Percentiles rank a stretch among this genome's conserved stretches.
phyloP scores from a whole-genome alignment of 2,888 invertebrate genomes.

The Coelogynopora nodosa region DNA sequence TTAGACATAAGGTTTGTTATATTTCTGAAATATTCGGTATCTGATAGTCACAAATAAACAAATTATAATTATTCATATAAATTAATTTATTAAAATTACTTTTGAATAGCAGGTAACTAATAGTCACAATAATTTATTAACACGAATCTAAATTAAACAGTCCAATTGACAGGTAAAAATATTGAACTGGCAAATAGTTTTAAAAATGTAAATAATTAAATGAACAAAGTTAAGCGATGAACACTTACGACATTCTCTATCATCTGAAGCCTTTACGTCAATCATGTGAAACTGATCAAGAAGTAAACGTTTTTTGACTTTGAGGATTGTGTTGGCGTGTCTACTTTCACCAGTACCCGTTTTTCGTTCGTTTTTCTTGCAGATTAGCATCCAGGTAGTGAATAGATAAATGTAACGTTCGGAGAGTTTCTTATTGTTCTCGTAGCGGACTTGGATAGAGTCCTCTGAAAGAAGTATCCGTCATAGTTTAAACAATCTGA shows the following conservation, averaged over 20 bases:
- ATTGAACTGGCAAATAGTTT: no score
- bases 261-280: slow-evolving; percentile 5
- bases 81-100: no score
- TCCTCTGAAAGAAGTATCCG: not conserved
- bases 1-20: no score
- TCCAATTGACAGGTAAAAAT: no score
- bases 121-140: no score
- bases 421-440: slow-evolving; percentile 21
- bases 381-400: not conserved
- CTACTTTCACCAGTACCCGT: not conserved
- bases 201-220: not conserved
- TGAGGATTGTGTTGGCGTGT: not conserved
- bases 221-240: not conserved
- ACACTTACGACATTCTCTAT: not conserved
- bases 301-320: slow-evolving; percentile 7
- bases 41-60: no score
- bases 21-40: no score
- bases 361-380: slow-evolving; percentile 37
- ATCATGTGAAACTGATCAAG: slow-evolving; percentile 39
- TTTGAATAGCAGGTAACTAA: no score
- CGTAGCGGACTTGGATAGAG: not conserved
- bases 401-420: slow-evolving; percentile 38
- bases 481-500: no score
- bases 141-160: no score
- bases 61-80: not conserved